Evolutionary conservation across 2,888 invertebrate species (phyloP).

Genomic region (Neocrepidodera transversa): DNA sequence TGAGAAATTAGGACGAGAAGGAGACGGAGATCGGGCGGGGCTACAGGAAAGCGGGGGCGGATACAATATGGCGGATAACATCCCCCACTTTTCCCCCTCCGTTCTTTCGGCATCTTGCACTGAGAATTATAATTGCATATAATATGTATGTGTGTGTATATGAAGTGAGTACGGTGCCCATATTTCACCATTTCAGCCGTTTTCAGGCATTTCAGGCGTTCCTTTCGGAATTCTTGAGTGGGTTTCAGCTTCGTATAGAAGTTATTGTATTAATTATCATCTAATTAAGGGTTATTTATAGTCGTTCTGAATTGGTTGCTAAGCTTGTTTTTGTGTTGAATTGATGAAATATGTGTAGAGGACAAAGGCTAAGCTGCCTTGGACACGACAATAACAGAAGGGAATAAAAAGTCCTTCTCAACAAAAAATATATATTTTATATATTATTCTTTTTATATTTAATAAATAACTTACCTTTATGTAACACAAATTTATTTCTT

Average conservation of each 20-base stretch:
- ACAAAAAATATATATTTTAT: too few relatives aligned
- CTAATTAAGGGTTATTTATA: constrained; percentile 54
- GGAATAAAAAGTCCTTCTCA: neutral
- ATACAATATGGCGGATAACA: constrained; percentile 61
- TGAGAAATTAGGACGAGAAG: constrained; percentile 48
- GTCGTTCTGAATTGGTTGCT: constrained; percentile 40
- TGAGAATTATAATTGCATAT: constrained; percentile 61
- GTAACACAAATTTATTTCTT: too few relatives aligned
- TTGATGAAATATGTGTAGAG: constrained; percentile 22
- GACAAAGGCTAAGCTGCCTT: constrained; percentile 16
- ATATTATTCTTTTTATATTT: too few relatives aligned
- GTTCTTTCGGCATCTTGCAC: constrained; percentile 57
- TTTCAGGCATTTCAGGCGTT: constrained; percentile 35
- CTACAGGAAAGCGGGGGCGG: constrained; percentile 58
- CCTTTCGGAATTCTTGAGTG: constrained; percentile 34
- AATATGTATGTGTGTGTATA: constrained; percentile 57
- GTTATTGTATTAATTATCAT: constrained; percentile 58
- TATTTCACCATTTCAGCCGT: constrained; percentile 51
- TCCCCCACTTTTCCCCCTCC: constrained; percentile 56
- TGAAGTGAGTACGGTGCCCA: constrained; percentile 48
- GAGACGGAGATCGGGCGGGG: constrained; percentile 53
- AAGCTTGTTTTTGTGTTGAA: constrained; percentile 25
- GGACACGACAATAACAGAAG: constrained; percentile 11
- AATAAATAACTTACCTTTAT: too few relatives aligned
- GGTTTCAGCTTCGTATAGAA: constrained; percentile 37